A percentile compares a stretch with the other conserved stretches of the same genome.
These are phyloP conservation scores for Coenonympha glycerion DNA, from an alignment of 2,888 invertebrate species.

Conservation along the genomic window DNA sequence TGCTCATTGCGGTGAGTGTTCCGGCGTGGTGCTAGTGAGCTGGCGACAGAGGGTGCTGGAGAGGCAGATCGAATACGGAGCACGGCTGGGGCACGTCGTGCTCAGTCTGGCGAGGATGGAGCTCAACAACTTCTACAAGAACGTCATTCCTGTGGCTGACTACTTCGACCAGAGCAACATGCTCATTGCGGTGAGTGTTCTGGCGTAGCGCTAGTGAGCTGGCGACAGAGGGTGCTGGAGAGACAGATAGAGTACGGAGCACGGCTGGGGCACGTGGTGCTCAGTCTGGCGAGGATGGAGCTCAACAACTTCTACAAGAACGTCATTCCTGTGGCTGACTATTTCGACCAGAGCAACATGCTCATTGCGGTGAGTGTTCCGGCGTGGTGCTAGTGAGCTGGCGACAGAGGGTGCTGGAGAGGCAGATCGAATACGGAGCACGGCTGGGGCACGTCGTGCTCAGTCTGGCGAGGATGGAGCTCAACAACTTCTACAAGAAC, in stretches of 20 bases:
- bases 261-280: slow-evolving; percentile 87
- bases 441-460: slow-evolving; percentile 88
- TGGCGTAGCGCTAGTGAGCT: slow-evolving; percentile 78
- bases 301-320: slow-evolving; percentile 89
- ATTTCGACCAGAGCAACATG: slow-evolving; percentile 91
- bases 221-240: slow-evolving; percentile 88
- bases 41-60: slow-evolving; percentile 87
- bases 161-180: slow-evolving; percentile 92
- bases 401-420: slow-evolving; percentile 89
- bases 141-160: slow-evolving; percentile 92
- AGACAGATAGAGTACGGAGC: slow-evolving; percentile 94
- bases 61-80: slow-evolving; percentile 92
- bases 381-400: slow-evolving; percentile 78
- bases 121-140: slow-evolving; percentile 89
- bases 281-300: slow-evolving; percentile 90
- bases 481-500: slow-evolving; percentile 89
- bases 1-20: slow-evolving; percentile 69
- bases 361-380: slow-evolving; percentile 58
- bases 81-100: slow-evolving; percentile 87
- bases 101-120: slow-evolving; percentile 91
- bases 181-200: slow-evolving; percentile 59
- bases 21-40: slow-evolving; percentile 78
- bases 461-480: slow-evolving; percentile 89
- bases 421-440: slow-evolving; percentile 93
- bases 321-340: slow-evolving; percentile 93